Percentiles rank a stretch among this genome's conserved stretches.
Conservation (phyloP, 2,797 vertebrate genomes). For the Lagocephalus sceleratus region DNA sequence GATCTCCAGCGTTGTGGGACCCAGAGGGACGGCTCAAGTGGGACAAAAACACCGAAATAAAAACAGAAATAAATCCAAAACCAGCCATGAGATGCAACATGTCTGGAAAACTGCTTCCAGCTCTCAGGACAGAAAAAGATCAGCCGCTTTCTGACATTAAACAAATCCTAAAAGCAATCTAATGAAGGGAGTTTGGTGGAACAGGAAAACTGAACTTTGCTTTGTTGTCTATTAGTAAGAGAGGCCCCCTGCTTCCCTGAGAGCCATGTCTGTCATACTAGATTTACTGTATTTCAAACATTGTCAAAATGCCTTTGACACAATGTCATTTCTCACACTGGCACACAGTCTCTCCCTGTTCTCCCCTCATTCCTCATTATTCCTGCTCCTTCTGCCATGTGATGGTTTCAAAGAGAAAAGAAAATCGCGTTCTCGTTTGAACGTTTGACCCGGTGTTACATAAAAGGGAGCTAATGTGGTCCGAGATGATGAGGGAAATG, state of each 20-base stretch:
- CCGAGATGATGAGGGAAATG: slow-evolving; percentile 10
- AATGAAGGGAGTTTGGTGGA: not conserved
- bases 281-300: slow-evolving; percentile 57
- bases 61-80: not conserved
- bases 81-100: not conserved
- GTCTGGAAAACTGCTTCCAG: slow-evolving; percentile 7
- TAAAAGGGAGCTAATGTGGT: slow-evolving; percentile 33
- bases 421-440: slow-evolving; percentile 32
- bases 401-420: slow-evolving; percentile 35
- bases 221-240: slow-evolving; percentile 24
- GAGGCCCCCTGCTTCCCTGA: slow-evolving; percentile 26
- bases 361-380: slow-evolving; percentile 36
- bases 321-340: slow-evolving; percentile 55
- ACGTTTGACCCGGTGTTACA: slow-evolving; percentile 59
- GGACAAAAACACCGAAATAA: too few relatives aligned
- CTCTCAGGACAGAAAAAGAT: not conserved
- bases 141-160: not conserved
- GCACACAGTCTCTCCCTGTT: slow-evolving; percentile 43
- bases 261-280: slow-evolving; percentile 40
- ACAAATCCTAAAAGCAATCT: not conserved
- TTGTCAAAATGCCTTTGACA: slow-evolving; percentile 51
- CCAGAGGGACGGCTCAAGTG: too few relatives aligned
- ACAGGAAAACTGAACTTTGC: slow-evolving; percentile 4
- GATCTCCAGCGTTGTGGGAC: too few relatives aligned
- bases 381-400: slow-evolving; percentile 45